Conservation (phyloP, 92 coral and sea anemone genomes). For the Epizoanthus rinbou region DNA sequence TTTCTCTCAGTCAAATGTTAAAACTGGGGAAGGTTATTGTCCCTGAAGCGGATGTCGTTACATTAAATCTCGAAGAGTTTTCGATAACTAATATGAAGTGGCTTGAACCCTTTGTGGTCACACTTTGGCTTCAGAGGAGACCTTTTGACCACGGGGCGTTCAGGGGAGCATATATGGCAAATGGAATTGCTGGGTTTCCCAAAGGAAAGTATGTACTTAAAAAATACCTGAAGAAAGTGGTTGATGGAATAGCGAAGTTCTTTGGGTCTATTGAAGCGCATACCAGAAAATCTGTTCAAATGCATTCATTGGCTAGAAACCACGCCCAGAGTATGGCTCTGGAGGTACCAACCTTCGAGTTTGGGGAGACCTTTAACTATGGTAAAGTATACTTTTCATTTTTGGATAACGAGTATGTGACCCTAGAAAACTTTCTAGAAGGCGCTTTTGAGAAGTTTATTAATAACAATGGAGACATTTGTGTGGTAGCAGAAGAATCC, state of each 20-base stretch:
- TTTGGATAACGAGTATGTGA: constrained; percentile 54
- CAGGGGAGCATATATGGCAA: constrained; percentile 39
- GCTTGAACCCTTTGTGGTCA: constrained; percentile 41
- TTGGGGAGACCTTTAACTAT: constrained; percentile 60
- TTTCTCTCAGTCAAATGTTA: constrained; percentile 34
- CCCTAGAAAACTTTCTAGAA: constrained; percentile 56
- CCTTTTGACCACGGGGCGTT: too few relatives aligned
- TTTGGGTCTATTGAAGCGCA: too few relatives aligned
- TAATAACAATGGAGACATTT: constrained; percentile 60
- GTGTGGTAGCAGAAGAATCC: constrained; percentile 42
- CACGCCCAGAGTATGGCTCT: constrained; percentile 58
- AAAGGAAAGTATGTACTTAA: constrained; percentile 45
- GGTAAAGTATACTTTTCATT: constrained; percentile 61
- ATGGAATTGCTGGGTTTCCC: constrained; percentile 36
- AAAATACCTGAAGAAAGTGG: constrained; percentile 38
- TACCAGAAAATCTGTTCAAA: constrained; percentile 47
- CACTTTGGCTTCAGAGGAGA: constrained; percentile 27
- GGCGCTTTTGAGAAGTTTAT: constrained; percentile 62
- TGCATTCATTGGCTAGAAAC: constrained; percentile 67
- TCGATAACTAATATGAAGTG: constrained; percentile 41
- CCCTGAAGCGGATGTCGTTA: constrained; percentile 41
- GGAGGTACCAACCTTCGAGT: constrained; percentile 43
- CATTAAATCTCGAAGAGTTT: constrained; percentile 45
- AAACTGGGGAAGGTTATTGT: constrained; percentile 48
- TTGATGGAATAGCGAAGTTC: constrained; percentile 12